These are phyloP conservation scores for Hiodon alosoides DNA, from an alignment of 2,113 vertebrate species.

Conservation along the genomic window DNA sequence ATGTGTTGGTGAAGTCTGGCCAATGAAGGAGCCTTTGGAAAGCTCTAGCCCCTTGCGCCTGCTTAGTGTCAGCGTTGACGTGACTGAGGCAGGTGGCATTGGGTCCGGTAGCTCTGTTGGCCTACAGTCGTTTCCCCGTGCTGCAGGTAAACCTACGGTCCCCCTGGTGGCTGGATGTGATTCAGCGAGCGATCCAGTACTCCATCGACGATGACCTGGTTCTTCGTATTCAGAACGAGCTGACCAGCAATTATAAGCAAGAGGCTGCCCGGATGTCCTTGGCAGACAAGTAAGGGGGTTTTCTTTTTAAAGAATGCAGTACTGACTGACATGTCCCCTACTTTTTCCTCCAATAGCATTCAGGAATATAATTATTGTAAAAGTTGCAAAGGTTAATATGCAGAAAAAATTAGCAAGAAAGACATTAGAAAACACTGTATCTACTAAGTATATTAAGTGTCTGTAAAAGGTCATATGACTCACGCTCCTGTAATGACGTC, in stretches of 20 bases:
- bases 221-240: slow-evolving; percentile 85
- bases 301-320: not conserved
- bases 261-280: slow-evolving; percentile 81
- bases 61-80: too few relatives aligned
- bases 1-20: too few relatives aligned
- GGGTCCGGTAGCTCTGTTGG: too few relatives aligned
- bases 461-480: not conserved
- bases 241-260: slow-evolving; percentile 87
- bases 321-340: not conserved
- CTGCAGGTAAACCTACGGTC: slow-evolving; percentile 64
- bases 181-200: slow-evolving; percentile 76
- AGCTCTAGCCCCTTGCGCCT: too few relatives aligned
- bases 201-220: slow-evolving; percentile 84
- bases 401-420: too few relatives aligned
- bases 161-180: slow-evolving; percentile 93
- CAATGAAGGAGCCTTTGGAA: too few relatives aligned
- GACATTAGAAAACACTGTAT: not conserved
- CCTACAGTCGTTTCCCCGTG: not conserved
- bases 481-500: not conserved
- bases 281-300: slow-evolving; percentile 81
- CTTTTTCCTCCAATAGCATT: too few relatives aligned
- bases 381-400: too few relatives aligned
- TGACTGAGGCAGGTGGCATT: too few relatives aligned
- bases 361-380: too few relatives aligned
- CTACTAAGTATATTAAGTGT: not conserved